These are phyloP conservation scores for Radopholus similis DNA, from an alignment of 1,140 invertebrate genomes.

Conservation along the genomic window DNA sequence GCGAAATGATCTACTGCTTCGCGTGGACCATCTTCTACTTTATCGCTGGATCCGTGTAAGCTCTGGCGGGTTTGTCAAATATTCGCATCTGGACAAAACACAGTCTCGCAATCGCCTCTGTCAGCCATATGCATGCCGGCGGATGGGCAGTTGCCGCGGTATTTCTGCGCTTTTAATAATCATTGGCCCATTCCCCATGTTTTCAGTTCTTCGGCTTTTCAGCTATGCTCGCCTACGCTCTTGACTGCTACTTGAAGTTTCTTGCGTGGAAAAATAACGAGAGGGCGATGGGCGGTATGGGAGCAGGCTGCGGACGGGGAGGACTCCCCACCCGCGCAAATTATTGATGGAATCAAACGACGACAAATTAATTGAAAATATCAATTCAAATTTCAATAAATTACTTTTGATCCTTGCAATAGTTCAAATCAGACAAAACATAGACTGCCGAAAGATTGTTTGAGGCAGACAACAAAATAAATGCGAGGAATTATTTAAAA, in stretches of 20 bases:
- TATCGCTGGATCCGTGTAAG: slow-evolving; percentile 49
- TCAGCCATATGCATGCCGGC: slow-evolving; percentile 28
- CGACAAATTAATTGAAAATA: too few relatives aligned
- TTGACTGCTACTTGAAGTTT: slow-evolving; percentile 57
- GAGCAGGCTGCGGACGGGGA: neutral
- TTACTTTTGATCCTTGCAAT: too few relatives aligned
- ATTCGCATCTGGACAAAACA: too few relatives aligned
- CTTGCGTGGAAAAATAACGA: slow-evolving; percentile 47
- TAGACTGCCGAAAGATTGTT: too few relatives aligned
- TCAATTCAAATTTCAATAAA: too few relatives aligned
- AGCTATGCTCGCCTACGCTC: slow-evolving; percentile 53
- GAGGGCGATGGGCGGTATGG: slow-evolving; percentile 25
- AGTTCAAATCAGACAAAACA: too few relatives aligned
- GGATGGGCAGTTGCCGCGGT: slow-evolving; percentile 57
- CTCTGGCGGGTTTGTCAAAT: too few relatives aligned
- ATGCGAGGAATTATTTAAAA: too few relatives aligned
- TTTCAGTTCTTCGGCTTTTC: slow-evolving; percentile 59
- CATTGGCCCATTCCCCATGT: neutral
- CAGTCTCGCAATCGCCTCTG: slow-evolving; percentile 52
- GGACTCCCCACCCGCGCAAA: neutral
- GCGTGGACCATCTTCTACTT: slow-evolving; percentile 60
- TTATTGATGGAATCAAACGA: too few relatives aligned
- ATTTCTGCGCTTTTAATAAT: slow-evolving; percentile 21
- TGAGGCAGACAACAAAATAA: too few relatives aligned
- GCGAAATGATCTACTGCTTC: slow-evolving; percentile 54